Base-by-base conservation (phyloP, 2,888 invertebrate species). In the Tetragonisca angustula region DNA sequence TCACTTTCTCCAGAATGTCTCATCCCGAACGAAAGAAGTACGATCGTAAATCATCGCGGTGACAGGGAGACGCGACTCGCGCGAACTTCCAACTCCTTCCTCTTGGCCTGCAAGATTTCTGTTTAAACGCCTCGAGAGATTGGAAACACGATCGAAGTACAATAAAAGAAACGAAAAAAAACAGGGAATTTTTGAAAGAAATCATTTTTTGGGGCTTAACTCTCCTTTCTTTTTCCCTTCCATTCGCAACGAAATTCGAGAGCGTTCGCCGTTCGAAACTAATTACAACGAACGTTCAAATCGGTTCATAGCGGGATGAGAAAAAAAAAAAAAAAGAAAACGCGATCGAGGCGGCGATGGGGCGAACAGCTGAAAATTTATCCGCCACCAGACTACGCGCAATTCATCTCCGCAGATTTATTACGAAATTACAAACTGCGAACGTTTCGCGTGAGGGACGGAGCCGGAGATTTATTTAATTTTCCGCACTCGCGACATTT, bases 41-140 rank as follows among this genome's bases (percentile, higher is more conserved):
- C 62, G 71, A 67, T 82, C 77, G 76, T 77, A 77, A 86, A 86
- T 85, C 86, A 77, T 85, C 61, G 64, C 15, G 56, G 4, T 56
- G 76, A 64, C 76, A 43, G n/a, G 13, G 54, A 43, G 52, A 27
- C 68, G 50, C 56, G 78, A 52, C 62, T 78, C 49, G 50, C 24
- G 24, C 21, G 50, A 36, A 50, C 59, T 36, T 72, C 43, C 32
- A 43, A 59, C 2, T n/a, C 32, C 43, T 36, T 21, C 27, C 43
- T 19, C 36, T 19, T 27, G 2, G n/a, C 21, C 19, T 27, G 24
- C 4, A n/a, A 61, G 32, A 81, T 70, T 81, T 74, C 67, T 77
- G 61, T 71, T 74, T 43, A 67, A 70, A 43, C 69, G 68, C 27
- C 27, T 27, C 27, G n/a, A 54, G 36, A 27, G 56, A 76, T 70